A percentile compares a stretch with the other conserved stretches of the same genome.
Evolutionary conservation across 2,888 invertebrate species (phyloP).

Genomic region (Thera britannica): DNA sequence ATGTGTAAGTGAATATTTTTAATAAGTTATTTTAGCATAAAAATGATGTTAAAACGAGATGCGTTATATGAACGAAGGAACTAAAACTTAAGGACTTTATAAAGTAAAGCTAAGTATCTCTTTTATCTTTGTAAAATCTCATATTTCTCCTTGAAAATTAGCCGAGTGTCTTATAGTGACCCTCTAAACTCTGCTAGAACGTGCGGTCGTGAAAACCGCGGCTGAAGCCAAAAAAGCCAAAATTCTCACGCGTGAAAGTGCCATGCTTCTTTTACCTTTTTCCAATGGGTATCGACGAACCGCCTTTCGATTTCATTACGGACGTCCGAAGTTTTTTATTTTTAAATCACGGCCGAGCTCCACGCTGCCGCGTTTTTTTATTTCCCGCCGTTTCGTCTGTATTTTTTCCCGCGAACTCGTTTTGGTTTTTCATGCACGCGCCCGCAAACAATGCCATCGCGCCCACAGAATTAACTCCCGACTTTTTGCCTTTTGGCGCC

Average conservation of each 20-base stretch:
- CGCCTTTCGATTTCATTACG: constrained; percentile 85
- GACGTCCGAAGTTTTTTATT: constrained; percentile 81
- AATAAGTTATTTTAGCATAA: too few species aligned
- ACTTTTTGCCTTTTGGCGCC: constrained; percentile 81
- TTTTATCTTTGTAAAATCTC: too few species aligned
- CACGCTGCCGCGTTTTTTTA: constrained; percentile 72
- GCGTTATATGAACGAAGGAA: too few species aligned
- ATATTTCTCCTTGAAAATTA: background rate
- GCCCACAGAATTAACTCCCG: constrained; percentile 81
- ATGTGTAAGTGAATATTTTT: too few species aligned
- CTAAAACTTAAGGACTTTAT: too few species aligned
- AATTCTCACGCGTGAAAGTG: constrained; percentile 84
- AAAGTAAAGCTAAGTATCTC: too few species aligned
- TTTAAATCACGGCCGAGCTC: constrained; percentile 80
- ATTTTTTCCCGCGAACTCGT: constrained; percentile 74
- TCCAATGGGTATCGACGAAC: constrained; percentile 83
- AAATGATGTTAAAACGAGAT: too few species aligned
- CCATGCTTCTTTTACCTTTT: constrained; percentile 79
- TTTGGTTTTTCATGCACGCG: constrained; percentile 77
- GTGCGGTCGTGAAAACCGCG: constrained; percentile 52
- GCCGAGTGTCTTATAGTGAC: constrained; percentile 42
- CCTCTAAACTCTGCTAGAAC: constrained; percentile 49
- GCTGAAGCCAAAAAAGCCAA: constrained; percentile 72
- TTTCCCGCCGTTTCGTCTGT: constrained; percentile 71
- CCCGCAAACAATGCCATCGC: constrained; percentile 83